These are phyloP conservation scores for Rattus norvegicus DNA, from an alignment of 2,113 vertebrate species.

Conservation along the genomic window GRCr8 NC_086033.1:17525001-17525500, in stretches of 20 bases:
- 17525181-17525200: background rate
- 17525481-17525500: conserved; percentile 43
- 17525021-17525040: background rate
- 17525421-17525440: background rate
- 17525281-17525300: background rate
- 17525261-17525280: background rate
- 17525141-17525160: background rate
- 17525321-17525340: background rate
- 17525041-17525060: background rate
- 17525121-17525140: background rate
- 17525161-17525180: background rate
- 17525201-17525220: background rate
- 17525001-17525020: background rate
- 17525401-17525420: too few species aligned
- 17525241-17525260: background rate
- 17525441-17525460: background rate
- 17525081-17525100: background rate
- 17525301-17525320: background rate
- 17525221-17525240: background rate
- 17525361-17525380: background rate
- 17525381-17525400: background rate
- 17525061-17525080: background rate
- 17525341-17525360: background rate
- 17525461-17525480: background rate
- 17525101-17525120: background rate